These are phyloP conservation scores for Merops nubicus DNA, from an alignment of 2,113 vertebrate species.

Conservation along the genomic window DNA sequence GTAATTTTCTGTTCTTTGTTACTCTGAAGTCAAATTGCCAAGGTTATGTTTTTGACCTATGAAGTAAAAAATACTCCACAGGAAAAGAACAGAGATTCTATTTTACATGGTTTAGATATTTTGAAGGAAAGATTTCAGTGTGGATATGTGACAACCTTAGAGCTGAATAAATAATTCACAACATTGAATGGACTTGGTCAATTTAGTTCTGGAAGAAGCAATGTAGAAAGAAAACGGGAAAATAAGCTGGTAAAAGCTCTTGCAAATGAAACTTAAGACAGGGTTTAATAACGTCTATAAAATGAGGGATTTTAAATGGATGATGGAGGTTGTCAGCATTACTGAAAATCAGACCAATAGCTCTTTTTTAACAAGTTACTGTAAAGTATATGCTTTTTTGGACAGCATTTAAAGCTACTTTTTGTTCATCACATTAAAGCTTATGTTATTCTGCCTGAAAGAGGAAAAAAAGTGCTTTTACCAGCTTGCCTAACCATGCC, in stretches of 20 bases:
- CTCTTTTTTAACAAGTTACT: background rate
- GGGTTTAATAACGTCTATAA: background rate
- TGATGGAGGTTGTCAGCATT: accelerated
- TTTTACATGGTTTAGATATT: background rate
- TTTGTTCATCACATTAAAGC: background rate
- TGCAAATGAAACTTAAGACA: background rate
- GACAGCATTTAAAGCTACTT: background rate
- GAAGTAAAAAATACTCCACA: background rate
- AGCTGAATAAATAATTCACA: background rate
- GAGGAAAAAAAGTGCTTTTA: background rate
- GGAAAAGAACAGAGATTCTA: background rate
- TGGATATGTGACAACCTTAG: background rate
- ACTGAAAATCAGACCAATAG: background rate
- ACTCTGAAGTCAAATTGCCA: background rate
- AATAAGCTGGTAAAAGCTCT: background rate
- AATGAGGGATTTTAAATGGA: background rate
- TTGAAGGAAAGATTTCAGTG: background rate
- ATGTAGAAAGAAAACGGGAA: background rate
- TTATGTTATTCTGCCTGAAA: background rate
- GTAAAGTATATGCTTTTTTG: background rate
- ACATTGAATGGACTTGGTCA: background rate
- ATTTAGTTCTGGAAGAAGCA: background rate
- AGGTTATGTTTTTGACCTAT: background rate
- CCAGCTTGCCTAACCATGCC: background rate
- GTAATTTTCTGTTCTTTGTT: background rate